Evolutionary conservation across 2,888 invertebrate species (phyloP), one percentile per base, ranked within the genome.

Genomic region (Drosophila buzzatii): DNA sequence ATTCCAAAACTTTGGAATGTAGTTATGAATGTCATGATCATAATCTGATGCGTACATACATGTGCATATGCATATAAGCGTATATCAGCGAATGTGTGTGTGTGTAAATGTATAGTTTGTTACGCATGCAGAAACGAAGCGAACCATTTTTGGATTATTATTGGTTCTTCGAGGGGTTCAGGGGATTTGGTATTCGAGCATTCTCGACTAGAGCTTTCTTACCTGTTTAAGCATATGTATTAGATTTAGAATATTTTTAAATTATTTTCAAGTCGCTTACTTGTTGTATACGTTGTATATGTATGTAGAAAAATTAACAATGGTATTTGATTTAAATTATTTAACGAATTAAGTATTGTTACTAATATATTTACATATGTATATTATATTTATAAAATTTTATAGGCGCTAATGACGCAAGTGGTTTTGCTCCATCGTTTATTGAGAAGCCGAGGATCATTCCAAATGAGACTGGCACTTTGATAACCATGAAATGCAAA

Each of bases 361-460:
- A 10, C 2, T 33, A 7, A 31, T 31, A 49, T n/a, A 23, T 5
- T 1, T 33, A n/a, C n/a, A 51, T 33, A 12, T 33, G n/a, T 31
- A 49, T n/a, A 23, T 6, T 45, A 45, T 27, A 16, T 33, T 49
- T 49, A 9, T 23, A 16, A 16, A 23, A 27, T 18, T 3, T 16
- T 27, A 6, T 20, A 98, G 97, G 97, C 95, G 97, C 97, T 93
- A 97, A 97, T 94, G 97, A 97, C 94, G 97, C 97, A 87, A 92
- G 92, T 92, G 98, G 98, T 92, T 97, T 97, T 94, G 97, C 98
- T 88, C 99, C 99, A 81, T 97, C 98, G 73, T 99, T 99, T 94
- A 96, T 98, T 92, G 99, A 99, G 94, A 99, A 99, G 95, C 99
- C 99, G 80, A 96, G 97, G 94, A 99, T 99, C 94, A 98, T 99